Base-by-base conservation (phyloP, 2,888 invertebrate species). In the Agrochola circellaris region DNA sequence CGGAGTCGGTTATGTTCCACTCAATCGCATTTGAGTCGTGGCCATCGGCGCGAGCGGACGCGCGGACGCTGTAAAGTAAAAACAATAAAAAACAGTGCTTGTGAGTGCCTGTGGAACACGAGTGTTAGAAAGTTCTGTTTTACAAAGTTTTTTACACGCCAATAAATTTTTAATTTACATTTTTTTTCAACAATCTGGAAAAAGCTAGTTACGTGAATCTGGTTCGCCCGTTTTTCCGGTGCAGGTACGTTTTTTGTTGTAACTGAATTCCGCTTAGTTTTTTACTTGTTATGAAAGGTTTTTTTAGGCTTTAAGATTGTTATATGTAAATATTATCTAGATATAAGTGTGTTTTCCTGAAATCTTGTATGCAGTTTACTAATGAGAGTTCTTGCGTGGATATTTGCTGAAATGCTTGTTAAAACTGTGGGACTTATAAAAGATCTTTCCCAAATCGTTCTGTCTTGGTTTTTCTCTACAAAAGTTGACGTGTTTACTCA, bases 21-120 rank as follows among this genome's bases (percentile, higher is more conserved):
- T 96, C 94, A 95, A 93, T 82, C 96, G 96, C 97, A 96, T 97
- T 97, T 96, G 94, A 92, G 91, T 93, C 83, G 87, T 85, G 90
- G 89, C 90, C 90, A 89, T 83, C 91, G 91, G 68, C 86, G 90
- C 86, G 92, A 79, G 83, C 93, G 92, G 92, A 93, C 94, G 87
- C 91, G 90, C 91, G 91, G 81, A 66, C 89, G 80, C 78, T 82
- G 8, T 34, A 48, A 60, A 75, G 72, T 58, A 48, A 78, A 76
- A 73, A 79, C 71, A 80, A 87, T 81, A 87, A 89, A 87, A 87
- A 89, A 87, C 84, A 90, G 92, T 92, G 93, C 85, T 79, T 82
- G 88, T 88, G 88, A 88, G 91, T 91, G 92, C 86, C 85, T 90
- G 91, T 90, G 90, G 82, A 89, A 88, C 82, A 79, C 85, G 60